Base-by-base conservation (phyloP, 2,797 vertebrate genomes). In the Denticeps clupeoides region DNA sequence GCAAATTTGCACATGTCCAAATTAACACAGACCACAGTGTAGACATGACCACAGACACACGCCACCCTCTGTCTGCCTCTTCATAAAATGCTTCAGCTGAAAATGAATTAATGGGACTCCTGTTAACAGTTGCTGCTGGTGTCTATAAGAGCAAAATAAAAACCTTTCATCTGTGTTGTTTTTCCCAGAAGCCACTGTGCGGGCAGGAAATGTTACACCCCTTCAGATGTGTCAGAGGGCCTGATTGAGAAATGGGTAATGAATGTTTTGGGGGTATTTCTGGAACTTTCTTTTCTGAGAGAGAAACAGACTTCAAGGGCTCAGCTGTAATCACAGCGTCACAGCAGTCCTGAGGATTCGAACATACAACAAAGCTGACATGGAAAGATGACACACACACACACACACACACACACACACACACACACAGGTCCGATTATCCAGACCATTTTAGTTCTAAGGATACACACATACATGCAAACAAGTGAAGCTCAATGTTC, bases 401-500 rank as follows among this genome's bases (percentile, higher is more conserved):
- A n/a, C n/a, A 49, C 10, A 52, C 45, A 31, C 45, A 45, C 41
- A 63, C 49, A 47, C 31, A 42, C 53, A 28, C 42, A 48, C 31
- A 25, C 29, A 50, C 22, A 37, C 44, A 47, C 24, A 56, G 57
- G 19, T 12, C 41, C 38, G 40, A 47, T 43, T 41, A 48, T 29
- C 32, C 35, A 52, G 15, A 59, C 23, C 47, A n/a, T n/a, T n/a
- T n/a, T n/a, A 51, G 49, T 41, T 27, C 33, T 16, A 12, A 26
- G 28, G 22, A 25, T 26, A 26, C 51, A 65, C 53, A 55, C 59
- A 51, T 57, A 58, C 41, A 25, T 2, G 5, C 2, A 25, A 2
- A 38, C 29, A 60, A 59, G 59, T 57, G 16, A 29, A 26, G 52
- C 33, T 32, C 27, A 49, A 26, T 31, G 40, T 52, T 55, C 27